These are phyloP conservation scores for Paedocypris sp. DNA, from an alignment of 2,113 vertebrate genomes.

Conservation along the genomic window DNA sequence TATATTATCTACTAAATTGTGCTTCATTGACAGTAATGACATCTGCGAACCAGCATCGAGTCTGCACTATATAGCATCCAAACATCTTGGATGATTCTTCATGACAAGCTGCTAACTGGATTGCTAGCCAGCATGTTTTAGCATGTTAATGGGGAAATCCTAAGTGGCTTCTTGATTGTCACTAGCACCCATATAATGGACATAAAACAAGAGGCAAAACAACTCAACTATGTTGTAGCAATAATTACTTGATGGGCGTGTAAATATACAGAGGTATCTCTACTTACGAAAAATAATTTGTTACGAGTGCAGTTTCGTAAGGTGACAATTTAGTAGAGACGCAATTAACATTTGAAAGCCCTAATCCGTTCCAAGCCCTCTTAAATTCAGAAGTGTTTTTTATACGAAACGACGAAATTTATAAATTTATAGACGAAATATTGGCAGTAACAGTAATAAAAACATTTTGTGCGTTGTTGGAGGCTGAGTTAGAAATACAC, in stretches of 20 bases:
- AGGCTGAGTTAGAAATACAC: too few relatives aligned
- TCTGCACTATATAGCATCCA: conserved; percentile 25
- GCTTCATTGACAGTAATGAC: conserved; percentile 18
- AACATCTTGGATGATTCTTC: conserved; percentile 17
- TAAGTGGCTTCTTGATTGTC: conserved; percentile 28
- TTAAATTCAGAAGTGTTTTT: too few relatives aligned
- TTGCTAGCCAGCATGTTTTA: conserved; percentile 18
- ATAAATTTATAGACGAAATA: too few relatives aligned
- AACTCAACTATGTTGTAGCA: conserved; percentile 17
- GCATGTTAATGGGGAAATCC: conserved; percentile 9
- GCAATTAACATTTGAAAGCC: background rate
- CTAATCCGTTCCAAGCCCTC: too few relatives aligned
- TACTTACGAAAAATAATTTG: too few relatives aligned
- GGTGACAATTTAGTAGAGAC: too few relatives aligned
- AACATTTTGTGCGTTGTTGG: too few relatives aligned
- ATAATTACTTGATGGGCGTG: conserved; percentile 28
- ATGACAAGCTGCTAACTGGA: conserved; percentile 15
- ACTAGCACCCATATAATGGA: conserved; percentile 24
- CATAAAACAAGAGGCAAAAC: conserved; percentile 36
- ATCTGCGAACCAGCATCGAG: background rate
- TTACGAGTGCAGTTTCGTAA: background rate
- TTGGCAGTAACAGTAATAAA: too few relatives aligned
- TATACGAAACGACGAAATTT: too few relatives aligned
- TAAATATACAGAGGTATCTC: too few relatives aligned
- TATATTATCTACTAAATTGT: conserved; percentile 2